Evolutionary conservation across 2,113 vertebrate species (phyloP).

Genomic region (Axis porcinus): DNA sequence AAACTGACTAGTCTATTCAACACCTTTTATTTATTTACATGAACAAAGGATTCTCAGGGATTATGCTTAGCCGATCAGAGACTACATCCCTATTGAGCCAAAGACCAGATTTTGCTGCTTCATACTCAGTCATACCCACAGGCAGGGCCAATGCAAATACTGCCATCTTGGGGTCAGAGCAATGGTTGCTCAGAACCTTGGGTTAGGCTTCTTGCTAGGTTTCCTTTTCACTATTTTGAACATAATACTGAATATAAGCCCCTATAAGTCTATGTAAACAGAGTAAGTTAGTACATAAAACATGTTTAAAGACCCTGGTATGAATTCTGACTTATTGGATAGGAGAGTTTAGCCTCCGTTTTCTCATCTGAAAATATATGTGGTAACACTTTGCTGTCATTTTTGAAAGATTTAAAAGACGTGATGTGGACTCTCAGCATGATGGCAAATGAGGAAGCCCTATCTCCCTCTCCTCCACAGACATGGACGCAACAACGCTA

Average conservation of each 20-base stretch:
- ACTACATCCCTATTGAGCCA: too few relatives aligned
- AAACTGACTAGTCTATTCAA: too few relatives aligned
- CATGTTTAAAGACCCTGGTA: rapidly evolving
- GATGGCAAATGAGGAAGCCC: not conserved
- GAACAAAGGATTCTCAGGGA: too few relatives aligned
- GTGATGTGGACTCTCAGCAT: not conserved
- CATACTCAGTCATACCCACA: too few relatives aligned
- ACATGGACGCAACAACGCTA: not conserved
- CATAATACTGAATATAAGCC: not conserved
- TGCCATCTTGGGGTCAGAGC: conserved; percentile 12
- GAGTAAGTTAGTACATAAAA: not conserved
- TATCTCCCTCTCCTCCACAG: not conserved
- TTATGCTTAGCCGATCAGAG: too few relatives aligned
- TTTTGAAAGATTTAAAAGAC: not conserved
- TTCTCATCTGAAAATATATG: not conserved
- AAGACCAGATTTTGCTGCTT: too few relatives aligned
- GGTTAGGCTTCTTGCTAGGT: not conserved
- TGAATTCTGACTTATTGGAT: not conserved
- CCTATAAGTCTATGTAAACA: not conserved
- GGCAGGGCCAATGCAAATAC: not conserved
- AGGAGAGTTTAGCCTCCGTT: not conserved
- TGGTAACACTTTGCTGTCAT: not conserved
- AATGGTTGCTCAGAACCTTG: not conserved
- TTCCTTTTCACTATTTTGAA: not conserved
- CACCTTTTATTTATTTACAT: too few relatives aligned